Base-by-base conservation (phyloP, 2,113 vertebrate species). In the Tichodroma muraria region DNA sequence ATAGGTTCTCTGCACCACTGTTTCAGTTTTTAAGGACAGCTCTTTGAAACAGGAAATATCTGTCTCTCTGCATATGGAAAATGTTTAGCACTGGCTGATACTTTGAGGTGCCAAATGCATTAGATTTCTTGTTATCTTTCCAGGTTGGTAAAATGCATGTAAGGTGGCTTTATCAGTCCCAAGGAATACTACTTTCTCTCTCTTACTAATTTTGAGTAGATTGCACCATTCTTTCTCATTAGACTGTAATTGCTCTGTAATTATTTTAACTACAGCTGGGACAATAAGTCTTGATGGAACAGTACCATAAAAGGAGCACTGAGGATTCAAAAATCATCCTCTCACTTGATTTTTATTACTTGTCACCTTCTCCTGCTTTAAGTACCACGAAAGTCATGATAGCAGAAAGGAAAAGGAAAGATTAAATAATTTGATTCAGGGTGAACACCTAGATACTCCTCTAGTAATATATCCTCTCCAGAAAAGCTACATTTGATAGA, bases 221-320 rank as follows among this genome's bases (percentile, higher is more conserved):
- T 93, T 44, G 2, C 45, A 84, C 50, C 42, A 94, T 89, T 94
- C 66, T 94, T 94, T 44, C 75, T 92, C 49, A 64, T 94, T 94
- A 93, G 59, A 50, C 49, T 85, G 75, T 89, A 96, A 91, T 85
- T 96, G 57, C 54, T 73, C 70, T 80, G 37, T 85, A 94, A 91
- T 96, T 93, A 91, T 94, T 93, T 89, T 85, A 88, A 72, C 81
- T 94, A 64, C 65, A 80, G 37, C 77, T 91, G 61, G 65, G 45
- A 94, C 91, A 94, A 80, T 91, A 93, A 87, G 63, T 89, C 88
- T 94, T 93, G 90, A 89, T 91, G 52, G 71, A 95, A 88, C n/a
- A 49, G 53, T 38, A 65, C 60, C 27, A 24, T 93, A 83, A 95
- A 91, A 83, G 42, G 66, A 94, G 42, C 49, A 61, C 30, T 49